Conservation (phyloP, 1,140 invertebrate genomes). For the Mamestra configurata region DNA sequence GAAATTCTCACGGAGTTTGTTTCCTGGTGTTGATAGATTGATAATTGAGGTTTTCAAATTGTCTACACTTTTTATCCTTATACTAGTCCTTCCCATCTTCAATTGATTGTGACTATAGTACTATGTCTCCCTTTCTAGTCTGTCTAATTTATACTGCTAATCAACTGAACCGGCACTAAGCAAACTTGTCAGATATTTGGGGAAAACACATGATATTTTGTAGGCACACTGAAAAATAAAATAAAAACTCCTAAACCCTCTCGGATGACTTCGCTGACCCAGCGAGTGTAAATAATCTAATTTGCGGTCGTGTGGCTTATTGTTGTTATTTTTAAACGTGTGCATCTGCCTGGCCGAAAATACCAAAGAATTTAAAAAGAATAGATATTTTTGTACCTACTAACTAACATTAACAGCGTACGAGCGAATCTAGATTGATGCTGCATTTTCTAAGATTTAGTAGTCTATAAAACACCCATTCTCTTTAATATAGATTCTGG, state of each 20-base stretch:
- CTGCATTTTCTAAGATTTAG: background rate
- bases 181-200: background rate
- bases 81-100: too few species aligned
- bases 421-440: background rate
- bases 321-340: background rate
- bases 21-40: slow-evolving; percentile 9
- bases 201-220: slow-evolving; percentile 5
- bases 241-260: background rate
- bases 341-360: background rate
- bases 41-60: background rate
- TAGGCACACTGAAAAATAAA: background rate
- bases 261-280: background rate
- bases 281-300: background rate
- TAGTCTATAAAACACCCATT: background rate
- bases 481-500: background rate
- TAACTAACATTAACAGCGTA: background rate
- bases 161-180: background rate
- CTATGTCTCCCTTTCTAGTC: too few species aligned
- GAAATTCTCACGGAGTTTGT: background rate
- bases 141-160: background rate
- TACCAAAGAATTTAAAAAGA: background rate
- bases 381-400: background rate
- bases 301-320: background rate
- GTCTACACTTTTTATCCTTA: too few species aligned
- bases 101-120: too few species aligned